Percentiles rank a stretch among this genome's conserved stretches.
Evolutionary conservation across 2,888 invertebrate species (phyloP).

Genomic region (Rhorus exstirpatorius): DNA sequence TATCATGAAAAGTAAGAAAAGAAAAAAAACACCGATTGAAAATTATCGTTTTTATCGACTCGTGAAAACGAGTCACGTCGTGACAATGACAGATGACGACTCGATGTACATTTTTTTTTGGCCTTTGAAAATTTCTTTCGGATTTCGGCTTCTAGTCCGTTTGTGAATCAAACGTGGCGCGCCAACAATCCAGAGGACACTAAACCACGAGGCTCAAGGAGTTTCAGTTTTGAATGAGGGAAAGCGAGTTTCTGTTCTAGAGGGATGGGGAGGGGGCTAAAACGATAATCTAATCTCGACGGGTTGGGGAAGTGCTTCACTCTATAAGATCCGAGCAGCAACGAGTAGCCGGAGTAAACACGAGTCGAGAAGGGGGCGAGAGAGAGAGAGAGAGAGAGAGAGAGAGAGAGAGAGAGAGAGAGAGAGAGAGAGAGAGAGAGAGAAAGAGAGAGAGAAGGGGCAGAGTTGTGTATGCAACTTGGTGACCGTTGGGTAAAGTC

Average conservation of each 20-base stretch:
- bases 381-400: too few species aligned
- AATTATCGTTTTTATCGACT: conserved; percentile 19
- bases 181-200: conserved; percentile 71
- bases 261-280: conserved; percentile 68
- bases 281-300: conserved; percentile 79
- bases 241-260: conserved; percentile 66
- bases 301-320: conserved; percentile 64
- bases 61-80: background rate
- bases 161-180: conserved; percentile 26
- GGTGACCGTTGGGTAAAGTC: conserved; percentile 7
- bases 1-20: too few species aligned
- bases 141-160: background rate
- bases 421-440: too few species aligned
- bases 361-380: background rate
- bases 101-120: background rate
- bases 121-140: background rate
- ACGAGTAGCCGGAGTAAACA: conserved; percentile 18
- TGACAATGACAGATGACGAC: background rate
- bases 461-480: background rate
- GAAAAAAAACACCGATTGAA: background rate
- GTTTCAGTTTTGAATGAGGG: conserved; percentile 81
- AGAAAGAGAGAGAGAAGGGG: background rate
- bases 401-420: too few species aligned
- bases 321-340: conserved; percentile 22
- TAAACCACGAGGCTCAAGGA: conserved; percentile 78